A percentile compares a stretch with the other conserved stretches of the same genome.
Conservation (phyloP, 2,888 invertebrate genomes). For the Linyphia triangularis region DNA sequence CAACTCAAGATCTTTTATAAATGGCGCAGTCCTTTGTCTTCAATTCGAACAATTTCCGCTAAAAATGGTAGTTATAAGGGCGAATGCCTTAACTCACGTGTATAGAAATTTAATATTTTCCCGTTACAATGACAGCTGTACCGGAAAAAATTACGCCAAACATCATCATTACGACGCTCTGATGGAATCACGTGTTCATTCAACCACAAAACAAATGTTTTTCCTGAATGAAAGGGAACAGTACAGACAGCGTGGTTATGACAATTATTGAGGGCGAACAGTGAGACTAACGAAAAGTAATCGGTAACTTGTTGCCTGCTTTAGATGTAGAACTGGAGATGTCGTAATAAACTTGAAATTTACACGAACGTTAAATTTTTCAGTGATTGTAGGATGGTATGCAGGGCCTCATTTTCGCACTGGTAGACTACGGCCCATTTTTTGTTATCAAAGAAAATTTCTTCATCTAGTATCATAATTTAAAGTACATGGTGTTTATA, state of each 20-base stretch:
- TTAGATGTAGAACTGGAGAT: neutral
- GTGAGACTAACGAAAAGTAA: conserved; percentile 28
- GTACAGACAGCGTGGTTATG: neutral
- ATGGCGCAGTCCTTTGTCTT: neutral
- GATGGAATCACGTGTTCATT: conserved; percentile 21
- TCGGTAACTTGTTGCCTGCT: neutral
- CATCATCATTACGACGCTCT: conserved; percentile 1
- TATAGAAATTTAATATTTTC: neutral
- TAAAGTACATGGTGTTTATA: too few relatives aligned
- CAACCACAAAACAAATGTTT: conserved; percentile 14
- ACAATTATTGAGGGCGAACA: neutral
- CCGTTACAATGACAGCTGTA: neutral
- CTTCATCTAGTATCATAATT: too few relatives aligned
- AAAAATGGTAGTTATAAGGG: neutral
- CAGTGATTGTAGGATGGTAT: too few relatives aligned
- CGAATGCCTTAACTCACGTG: neutral
- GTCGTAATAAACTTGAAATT: too few relatives aligned
- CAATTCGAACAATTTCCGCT: neutral
- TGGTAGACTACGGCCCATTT: too few relatives aligned
- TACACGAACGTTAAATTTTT: too few relatives aligned
- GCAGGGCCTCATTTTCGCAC: too few relatives aligned
- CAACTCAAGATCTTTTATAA: too few relatives aligned
- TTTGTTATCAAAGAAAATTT: too few relatives aligned
- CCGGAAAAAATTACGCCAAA: conserved; percentile 21
- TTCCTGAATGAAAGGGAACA: conserved; percentile 14